phyloP scores from a whole-genome alignment of 2,113 vertebrate species.

The Rissa tridactyla region DNA sequence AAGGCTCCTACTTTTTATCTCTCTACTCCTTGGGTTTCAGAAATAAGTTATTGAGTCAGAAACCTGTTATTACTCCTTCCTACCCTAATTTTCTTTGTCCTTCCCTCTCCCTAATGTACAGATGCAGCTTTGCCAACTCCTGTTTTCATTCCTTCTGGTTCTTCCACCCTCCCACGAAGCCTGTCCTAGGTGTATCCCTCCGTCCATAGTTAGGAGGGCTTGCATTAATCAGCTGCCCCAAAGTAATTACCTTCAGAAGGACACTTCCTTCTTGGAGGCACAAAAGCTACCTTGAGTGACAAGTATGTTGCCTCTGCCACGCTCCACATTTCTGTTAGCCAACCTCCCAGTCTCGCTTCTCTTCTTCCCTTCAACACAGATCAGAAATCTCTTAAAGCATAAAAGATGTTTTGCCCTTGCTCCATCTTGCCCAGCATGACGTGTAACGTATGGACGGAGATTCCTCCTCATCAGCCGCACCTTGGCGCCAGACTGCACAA shows the following conservation, averaged over 20 bases:
- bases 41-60: not conserved
- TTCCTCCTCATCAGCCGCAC: not conserved
- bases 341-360: not conserved
- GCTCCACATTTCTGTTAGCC: not conserved
- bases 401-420: fast-evolving
- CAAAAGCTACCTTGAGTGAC: not conserved
- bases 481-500: not conserved
- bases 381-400: not conserved
- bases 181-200: not conserved
- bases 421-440: not conserved
- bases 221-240: not conserved
- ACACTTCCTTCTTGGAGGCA: not conserved
- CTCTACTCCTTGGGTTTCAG: not conserved
- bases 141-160: not conserved
- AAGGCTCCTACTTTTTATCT: not conserved
- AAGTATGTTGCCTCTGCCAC: fast-evolving
- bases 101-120: not conserved
- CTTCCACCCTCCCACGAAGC: not conserved
- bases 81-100: not conserved
- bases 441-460: not conserved
- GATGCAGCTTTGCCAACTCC: not conserved
- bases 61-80: not conserved
- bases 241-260: not conserved
- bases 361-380: not conserved
- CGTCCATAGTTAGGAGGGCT: not conserved